phyloP scores from a whole-genome alignment of 2,888 invertebrate genomes.

The Altica lythri region DNA sequence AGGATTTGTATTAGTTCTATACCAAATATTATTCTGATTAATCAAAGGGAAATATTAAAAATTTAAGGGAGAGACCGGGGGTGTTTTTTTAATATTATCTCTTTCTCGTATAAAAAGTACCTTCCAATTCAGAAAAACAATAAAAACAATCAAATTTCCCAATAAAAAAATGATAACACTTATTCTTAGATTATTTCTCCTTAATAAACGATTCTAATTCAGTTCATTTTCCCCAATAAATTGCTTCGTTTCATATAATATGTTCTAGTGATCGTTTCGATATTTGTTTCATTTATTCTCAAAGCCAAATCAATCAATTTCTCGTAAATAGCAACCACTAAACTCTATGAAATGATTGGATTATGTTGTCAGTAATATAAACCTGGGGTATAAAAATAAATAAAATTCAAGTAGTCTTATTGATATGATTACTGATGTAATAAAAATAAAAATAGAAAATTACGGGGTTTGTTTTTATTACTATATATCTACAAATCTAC shows the following conservation, averaged over 20 bases:
- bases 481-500: too few relatives aligned
- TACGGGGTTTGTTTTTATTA: too few relatives aligned
- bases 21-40: too few relatives aligned
- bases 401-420: neutral
- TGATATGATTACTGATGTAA: slow-evolving; percentile 6
- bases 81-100: too few relatives aligned
- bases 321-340: slow-evolving; percentile 3
- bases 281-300: slow-evolving; percentile 8
- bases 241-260: slow-evolving; percentile 5
- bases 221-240: slow-evolving; percentile 4
- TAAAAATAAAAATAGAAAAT: slow-evolving; percentile 12
- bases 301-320: slow-evolving; percentile 15
- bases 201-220: neutral
- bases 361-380: slow-evolving; percentile 3
- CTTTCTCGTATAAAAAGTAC: too few relatives aligned
- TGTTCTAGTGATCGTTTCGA: neutral
- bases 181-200: neutral
- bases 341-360: slow-evolving; percentile 3
- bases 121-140: too few relatives aligned
- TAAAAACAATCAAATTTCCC: too few relatives aligned
- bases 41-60: too few relatives aligned
- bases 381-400: slow-evolving; percentile 11
- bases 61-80: too few relatives aligned
- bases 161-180: too few relatives aligned
- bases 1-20: too few relatives aligned